Evolutionary conservation across 2,113 vertebrate genomes (phyloP), one percentile per base, ranked within the genome.

Genomic region (Sebastes fasciatus): DNA sequence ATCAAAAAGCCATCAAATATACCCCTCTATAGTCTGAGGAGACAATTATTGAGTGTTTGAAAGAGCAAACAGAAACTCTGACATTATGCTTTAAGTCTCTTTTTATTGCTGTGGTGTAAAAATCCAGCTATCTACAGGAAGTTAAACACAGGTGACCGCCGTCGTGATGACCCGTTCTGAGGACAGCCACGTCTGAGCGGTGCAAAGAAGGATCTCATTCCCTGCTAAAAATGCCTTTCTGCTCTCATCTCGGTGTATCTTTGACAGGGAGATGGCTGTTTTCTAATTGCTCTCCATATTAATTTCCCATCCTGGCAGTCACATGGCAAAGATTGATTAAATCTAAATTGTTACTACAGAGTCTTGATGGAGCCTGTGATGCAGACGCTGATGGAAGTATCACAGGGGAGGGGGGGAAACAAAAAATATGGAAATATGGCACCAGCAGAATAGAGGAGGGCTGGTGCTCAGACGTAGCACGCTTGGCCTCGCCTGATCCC

Each of bases 281-380:
- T 88, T 92, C 82, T 93, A 92, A 94, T 94, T 94, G 91, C 88
- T 86, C 86, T 93, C 85, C 80, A 90, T 91, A 91, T 94, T 91
- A 82, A 95, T 93, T 94, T 93, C 90, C 86, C 91, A 86, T 91
- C 85, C 92, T 93, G 87, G 85, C 90, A 93, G 93, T 89, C 92
- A 85, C 87, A 87, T 90, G 89, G 89, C 89, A 93, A 91, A 93
- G 88, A 87, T 84, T 91, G 90, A 91, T 92, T 90, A 92, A 86
- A 93, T 91, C 89, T 89, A 90, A 94, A 93, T 90, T 93, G 90
- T 86, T 85, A 79, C 87, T 83, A 88, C 89, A 88, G 87, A 78
- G 87, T 86, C 80, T 80, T 82, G 86, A 92, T 91, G 82, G 84
- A 90, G 83, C 69, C 74, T 78, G 78, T 86, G 90, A 91, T 88